Evolutionary conservation across 2,797 vertebrate species (phyloP).

Genomic region (Enteromius trimaculatus): DNA sequence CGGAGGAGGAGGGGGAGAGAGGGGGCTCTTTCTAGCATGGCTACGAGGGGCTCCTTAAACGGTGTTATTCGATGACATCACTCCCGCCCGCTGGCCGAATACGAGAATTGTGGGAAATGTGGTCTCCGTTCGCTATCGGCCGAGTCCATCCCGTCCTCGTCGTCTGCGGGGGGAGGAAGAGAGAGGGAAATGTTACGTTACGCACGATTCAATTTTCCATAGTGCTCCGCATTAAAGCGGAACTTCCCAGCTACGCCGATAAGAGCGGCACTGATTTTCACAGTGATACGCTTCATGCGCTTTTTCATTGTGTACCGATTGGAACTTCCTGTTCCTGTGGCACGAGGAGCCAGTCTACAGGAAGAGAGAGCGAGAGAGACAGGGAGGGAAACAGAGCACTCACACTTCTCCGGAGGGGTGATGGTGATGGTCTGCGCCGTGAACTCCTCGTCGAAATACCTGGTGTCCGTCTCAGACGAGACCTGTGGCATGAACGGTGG

Average conservation of each 20-base stretch:
- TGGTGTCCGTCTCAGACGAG: slow-evolving; percentile 93
- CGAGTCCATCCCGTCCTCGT: slow-evolving; percentile 82
- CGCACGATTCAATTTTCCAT: neutral
- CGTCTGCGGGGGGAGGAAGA: slow-evolving; percentile 63
- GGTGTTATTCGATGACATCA: slow-evolving; percentile 64
- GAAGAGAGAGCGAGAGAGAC: neutral
- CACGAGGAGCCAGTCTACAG: neutral
- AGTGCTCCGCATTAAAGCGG: neutral
- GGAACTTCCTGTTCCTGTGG: slow-evolving; percentile 16
- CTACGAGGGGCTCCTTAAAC: slow-evolving; percentile 80
- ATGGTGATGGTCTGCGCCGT: slow-evolving; percentile 99
- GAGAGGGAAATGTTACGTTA: neutral
- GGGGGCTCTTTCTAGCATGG: slow-evolving; percentile 81
- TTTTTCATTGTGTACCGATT: slow-evolving; percentile 12
- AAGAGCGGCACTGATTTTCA: neutral
- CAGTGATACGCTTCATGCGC: neutral
- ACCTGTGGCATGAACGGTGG: slow-evolving; percentile 96
- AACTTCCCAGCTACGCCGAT: neutral
- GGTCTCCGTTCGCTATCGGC: slow-evolving; percentile 81
- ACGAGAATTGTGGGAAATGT: slow-evolving; percentile 84
- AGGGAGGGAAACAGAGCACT: slow-evolving; percentile 23
- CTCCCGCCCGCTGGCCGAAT: slow-evolving; percentile 79
- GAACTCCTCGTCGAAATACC: slow-evolving; percentile 98
- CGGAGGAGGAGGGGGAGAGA: slow-evolving; percentile 58
- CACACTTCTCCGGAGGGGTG: slow-evolving; percentile 89